Evolutionary conservation across 2,113 vertebrate genomes (phyloP).

Genomic region (Vulpes vulpes): DNA sequence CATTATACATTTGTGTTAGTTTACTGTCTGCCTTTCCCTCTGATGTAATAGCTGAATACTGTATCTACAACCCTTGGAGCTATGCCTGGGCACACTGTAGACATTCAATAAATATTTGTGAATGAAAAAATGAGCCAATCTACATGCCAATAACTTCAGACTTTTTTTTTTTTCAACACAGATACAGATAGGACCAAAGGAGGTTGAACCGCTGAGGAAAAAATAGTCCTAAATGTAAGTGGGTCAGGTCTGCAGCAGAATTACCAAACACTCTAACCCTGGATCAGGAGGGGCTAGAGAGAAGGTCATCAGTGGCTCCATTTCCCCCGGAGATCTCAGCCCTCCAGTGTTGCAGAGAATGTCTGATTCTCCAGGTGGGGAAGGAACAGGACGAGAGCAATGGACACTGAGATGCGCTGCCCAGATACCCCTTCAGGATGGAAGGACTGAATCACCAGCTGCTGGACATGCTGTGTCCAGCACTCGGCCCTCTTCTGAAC

Average conservation of each 20-base stretch:
- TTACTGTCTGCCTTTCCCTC: not conserved
- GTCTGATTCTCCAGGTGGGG: not conserved
- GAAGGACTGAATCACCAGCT: not conserved
- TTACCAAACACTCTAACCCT: not conserved
- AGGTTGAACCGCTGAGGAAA: not conserved
- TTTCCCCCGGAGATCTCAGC: not conserved
- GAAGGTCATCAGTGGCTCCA: rapidly evolving
- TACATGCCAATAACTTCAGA: not conserved
- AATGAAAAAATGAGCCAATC: not conserved
- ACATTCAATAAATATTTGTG: not conserved
- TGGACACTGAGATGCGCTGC: not conserved
- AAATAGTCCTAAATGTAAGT: not conserved
- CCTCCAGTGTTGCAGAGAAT: not conserved
- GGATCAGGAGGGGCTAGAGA: too few species aligned
- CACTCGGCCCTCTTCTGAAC: not conserved
- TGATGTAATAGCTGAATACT: not conserved
- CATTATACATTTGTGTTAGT: not conserved
- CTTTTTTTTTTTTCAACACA: not conserved
- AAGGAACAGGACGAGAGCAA: not conserved
- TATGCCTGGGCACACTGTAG: not conserved
- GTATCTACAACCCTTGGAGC: not conserved
- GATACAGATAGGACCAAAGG: not conserved
- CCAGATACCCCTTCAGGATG: not conserved
- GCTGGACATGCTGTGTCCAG: not conserved
- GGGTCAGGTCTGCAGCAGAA: not conserved